phyloP scores from a whole-genome alignment of 1,140 invertebrate genomes.

The Macrobrachium rosenbergii region DNA sequence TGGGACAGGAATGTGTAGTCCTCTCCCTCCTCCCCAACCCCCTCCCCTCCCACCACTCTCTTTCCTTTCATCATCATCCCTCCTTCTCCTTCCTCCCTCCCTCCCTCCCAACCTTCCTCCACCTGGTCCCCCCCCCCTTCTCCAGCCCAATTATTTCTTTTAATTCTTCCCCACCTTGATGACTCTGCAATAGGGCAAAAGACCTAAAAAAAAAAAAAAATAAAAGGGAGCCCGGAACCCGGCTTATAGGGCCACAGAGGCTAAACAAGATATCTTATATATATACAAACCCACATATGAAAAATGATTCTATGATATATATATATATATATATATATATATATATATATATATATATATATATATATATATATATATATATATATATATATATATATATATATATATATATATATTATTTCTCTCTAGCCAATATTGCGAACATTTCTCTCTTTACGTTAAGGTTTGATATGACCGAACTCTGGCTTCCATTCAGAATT shows the following conservation, averaged over 20 bases:
- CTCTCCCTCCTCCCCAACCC: conserved; percentile 5
- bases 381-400: not conserved
- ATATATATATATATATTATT: not conserved
- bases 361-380: not conserved
- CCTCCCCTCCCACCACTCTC: not conserved
- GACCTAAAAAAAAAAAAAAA: not conserved
- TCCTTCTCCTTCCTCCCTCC: not conserved
- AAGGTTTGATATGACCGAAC: not conserved
- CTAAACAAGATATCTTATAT: not conserved
- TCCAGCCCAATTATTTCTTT: too few species aligned
- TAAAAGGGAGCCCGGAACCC: not conserved
- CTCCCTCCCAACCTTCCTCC: too few species aligned
- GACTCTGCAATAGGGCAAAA: not conserved
- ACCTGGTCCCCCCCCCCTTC: too few species aligned
- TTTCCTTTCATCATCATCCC: not conserved
- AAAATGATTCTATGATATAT: too few species aligned
- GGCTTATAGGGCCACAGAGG: not conserved
- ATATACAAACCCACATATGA: not conserved
- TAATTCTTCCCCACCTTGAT: conserved; percentile 13
- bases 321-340: not conserved
- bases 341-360: not conserved
- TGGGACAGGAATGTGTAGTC: not conserved
- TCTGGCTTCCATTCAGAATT: conserved; percentile 14
- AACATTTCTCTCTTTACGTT: not conserved
- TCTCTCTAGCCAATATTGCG: not conserved